Percentiles rank a stretch among this genome's conserved stretches.
Conservation (phyloP, 2,888 invertebrate genomes). For the Coelogynopora nodosa region DNA sequence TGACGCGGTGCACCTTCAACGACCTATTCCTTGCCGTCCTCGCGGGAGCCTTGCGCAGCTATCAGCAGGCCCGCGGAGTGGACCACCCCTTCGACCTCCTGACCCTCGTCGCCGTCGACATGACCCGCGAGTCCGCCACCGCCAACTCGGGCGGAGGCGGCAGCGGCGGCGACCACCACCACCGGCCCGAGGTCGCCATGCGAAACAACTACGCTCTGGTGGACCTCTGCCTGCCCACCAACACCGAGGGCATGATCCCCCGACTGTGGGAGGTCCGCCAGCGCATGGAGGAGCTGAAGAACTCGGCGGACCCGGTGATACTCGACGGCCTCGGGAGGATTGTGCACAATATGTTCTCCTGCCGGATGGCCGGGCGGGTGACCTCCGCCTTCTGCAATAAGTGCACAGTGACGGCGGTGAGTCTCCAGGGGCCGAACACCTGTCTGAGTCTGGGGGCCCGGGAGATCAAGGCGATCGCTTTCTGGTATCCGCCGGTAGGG, state of each 20-base stretch:
- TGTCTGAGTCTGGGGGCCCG: constrained; percentile 9
- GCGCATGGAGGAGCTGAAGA: constrained; percentile 63
- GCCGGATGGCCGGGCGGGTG: constrained; percentile 54
- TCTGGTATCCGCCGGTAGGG: constrained; percentile 63
- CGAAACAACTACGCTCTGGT: constrained; percentile 53
- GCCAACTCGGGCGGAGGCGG: neutral
- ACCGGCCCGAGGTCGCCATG: constrained; percentile 39
- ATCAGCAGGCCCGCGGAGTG: constrained; percentile 64
- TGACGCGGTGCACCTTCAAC: constrained; percentile 65
- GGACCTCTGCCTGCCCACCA: constrained; percentile 63
- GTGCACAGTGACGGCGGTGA: constrained; percentile 51
- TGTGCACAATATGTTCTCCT: constrained; percentile 60
- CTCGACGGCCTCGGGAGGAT: constrained; percentile 63
- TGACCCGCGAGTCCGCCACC: constrained; percentile 45
- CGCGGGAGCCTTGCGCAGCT: constrained; percentile 64
- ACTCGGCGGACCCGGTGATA: constrained; percentile 64
- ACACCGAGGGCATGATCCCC: constrained; percentile 66
- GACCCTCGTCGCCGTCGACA: constrained; percentile 58
- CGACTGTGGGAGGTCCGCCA: constrained; percentile 66
- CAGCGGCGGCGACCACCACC: neutral
- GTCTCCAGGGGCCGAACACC: constrained; percentile 39
- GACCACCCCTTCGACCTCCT: constrained; percentile 64
- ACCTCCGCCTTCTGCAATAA: constrained; percentile 53
- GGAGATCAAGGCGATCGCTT: constrained; percentile 53
- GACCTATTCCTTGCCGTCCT: constrained; percentile 65